Conservation (phyloP, 2,797 vertebrate genomes). For the Lepus townsendii region DNA sequence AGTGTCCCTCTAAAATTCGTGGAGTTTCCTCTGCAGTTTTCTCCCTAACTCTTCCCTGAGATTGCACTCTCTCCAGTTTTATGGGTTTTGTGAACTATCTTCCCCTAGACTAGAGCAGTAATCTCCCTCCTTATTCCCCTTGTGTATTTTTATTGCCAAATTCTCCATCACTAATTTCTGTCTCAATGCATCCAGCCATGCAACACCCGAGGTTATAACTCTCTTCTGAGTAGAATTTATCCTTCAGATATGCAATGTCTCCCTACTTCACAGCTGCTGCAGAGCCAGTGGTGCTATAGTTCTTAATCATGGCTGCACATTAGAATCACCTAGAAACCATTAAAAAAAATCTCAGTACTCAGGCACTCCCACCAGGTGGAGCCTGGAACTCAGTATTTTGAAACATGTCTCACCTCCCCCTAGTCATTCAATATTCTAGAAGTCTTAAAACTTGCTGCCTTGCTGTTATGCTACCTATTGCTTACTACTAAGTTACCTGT, state of each 20-base stretch:
- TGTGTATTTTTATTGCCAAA: no score
- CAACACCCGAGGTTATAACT: background rate
- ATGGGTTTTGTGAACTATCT: no score
- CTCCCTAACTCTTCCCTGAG: no score
- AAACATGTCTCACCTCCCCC: background rate
- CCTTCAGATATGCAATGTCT: background rate
- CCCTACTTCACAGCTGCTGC: background rate
- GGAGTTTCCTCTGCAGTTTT: no score
- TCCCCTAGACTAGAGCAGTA: no score
- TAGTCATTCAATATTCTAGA: background rate
- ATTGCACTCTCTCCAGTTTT: no score
- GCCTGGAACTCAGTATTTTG: background rate
- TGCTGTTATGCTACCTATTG: no score
- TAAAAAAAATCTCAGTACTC: background rate
- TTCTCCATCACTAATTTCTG: background rate
- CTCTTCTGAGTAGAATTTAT: background rate
- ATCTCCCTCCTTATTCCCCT: no score
- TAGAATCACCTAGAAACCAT: background rate
- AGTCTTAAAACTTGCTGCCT: background rate
- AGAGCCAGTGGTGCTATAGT: background rate
- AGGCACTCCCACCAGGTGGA: no score
- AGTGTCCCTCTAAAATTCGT: no score
- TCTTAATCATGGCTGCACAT: background rate
- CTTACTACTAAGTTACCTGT: background rate
- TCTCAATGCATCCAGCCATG: background rate